phyloP scores from a whole-genome alignment of 2,113 vertebrate genomes.

The Nipponia nippon region DNA sequence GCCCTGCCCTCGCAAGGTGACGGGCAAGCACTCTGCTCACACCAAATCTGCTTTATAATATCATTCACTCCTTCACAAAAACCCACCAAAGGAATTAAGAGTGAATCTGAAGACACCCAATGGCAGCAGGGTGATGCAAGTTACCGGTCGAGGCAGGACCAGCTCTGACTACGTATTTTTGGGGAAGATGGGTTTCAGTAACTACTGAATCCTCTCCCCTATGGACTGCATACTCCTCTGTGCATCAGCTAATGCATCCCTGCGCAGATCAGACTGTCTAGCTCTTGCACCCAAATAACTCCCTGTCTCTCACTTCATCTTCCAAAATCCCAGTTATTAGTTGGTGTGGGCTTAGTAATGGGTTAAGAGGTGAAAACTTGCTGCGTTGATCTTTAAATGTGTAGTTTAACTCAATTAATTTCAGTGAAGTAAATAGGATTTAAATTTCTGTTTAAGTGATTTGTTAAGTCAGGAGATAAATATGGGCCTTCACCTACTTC shows the following conservation, averaged over 20 bases:
- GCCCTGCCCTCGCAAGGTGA: neutral
- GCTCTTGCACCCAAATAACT: neutral
- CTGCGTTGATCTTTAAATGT: neutral
- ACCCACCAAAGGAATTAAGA: neutral
- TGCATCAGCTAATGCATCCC: neutral
- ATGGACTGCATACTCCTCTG: neutral
- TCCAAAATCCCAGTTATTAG: neutral
- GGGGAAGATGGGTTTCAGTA: neutral
- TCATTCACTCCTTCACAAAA: neutral
- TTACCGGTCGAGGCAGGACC: fast-evolving
- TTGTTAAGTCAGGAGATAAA: neutral
- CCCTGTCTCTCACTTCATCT: fast-evolving
- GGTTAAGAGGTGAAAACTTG: neutral
- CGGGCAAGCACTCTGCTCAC: neutral
- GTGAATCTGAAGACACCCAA: neutral
- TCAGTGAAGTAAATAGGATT: neutral
- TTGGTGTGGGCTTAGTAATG: neutral
- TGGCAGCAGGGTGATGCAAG: neutral
- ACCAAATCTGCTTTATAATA: neutral
- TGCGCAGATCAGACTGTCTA: neutral
- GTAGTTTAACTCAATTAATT: neutral
- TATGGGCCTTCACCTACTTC: neutral
- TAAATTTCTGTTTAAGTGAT: neutral
- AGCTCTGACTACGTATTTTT: neutral
- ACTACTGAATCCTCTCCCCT: neutral